These are phyloP conservation scores for Sturnira hondurensis DNA, from an alignment of 2,113 vertebrate genomes.

Conservation along the genomic window DNA sequence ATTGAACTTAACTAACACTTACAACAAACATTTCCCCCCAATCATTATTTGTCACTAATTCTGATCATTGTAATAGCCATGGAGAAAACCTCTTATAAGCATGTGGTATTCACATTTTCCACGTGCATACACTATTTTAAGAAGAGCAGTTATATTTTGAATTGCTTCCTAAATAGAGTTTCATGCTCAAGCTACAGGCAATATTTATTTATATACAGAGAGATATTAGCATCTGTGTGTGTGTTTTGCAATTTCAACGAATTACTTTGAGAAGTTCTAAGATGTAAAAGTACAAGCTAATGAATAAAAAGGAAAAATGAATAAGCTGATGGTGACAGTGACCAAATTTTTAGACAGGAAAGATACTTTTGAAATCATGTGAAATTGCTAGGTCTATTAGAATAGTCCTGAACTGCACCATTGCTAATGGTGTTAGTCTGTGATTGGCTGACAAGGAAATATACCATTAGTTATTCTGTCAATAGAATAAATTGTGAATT, in stretches of 20 bases:
- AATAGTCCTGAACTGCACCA: not conserved
- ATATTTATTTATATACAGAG: not conserved
- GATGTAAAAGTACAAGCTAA: not conserved
- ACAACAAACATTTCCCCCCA: not conserved
- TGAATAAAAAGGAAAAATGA: constrained; percentile 18
- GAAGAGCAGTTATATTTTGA: not conserved
- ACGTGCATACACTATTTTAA: not conserved
- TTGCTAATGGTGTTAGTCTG: not conserved
- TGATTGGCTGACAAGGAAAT: not conserved
- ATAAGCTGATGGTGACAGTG: not conserved
- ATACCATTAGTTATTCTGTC: not conserved
- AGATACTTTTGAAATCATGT: not conserved
- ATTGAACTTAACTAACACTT: not conserved
- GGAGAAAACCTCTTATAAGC: not conserved
- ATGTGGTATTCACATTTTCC: not conserved
- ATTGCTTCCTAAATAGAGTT: constrained; percentile 18
- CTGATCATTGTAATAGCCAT: not conserved
- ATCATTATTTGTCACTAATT: constrained; percentile 1
- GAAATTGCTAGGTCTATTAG: not conserved
- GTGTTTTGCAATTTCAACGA: not conserved
- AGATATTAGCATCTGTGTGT: not conserved
- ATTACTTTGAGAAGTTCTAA: not conserved
- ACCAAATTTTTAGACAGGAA: not conserved
- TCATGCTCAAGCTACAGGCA: not conserved
- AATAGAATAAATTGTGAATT: not conserved